These are phyloP conservation scores for Agrilus cyanescens DNA, from an alignment of 2,888 invertebrate species.

Conservation along the genomic window DNA sequence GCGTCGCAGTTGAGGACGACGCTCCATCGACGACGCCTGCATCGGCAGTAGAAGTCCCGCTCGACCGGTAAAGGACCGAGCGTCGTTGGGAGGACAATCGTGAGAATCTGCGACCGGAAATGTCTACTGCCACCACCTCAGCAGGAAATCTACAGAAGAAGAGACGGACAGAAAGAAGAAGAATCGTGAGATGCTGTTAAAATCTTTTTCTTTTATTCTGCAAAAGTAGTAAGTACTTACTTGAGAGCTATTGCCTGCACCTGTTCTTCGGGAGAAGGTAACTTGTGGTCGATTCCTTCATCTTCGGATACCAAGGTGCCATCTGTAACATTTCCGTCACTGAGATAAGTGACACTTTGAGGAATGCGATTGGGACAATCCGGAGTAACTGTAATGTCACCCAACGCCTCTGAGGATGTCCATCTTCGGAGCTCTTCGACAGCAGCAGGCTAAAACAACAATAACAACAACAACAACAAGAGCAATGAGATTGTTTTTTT, in stretches of 20 bases:
- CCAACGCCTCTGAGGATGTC: constrained; percentile 73
- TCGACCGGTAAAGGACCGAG: constrained; percentile 56
- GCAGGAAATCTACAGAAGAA: constrained; percentile 61
- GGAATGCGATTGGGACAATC: constrained; percentile 65
- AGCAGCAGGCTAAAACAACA: constrained; percentile 56
- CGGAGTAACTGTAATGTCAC: constrained; percentile 69
- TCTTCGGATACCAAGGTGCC: constrained; percentile 44
- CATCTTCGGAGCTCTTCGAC: constrained; percentile 70
- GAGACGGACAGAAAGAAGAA: neutral
- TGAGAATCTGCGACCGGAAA: constrained; percentile 77
- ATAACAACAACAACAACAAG: neutral
- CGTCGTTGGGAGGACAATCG: constrained; percentile 78
- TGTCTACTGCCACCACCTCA: constrained; percentile 79
- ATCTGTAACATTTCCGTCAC: constrained; percentile 40
- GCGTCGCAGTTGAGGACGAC: constrained; percentile 32
- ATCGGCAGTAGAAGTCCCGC: constrained; percentile 13
- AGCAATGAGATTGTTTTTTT: neutral
- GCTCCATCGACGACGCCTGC: constrained; percentile 15
- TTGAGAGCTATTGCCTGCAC: constrained; percentile 70
- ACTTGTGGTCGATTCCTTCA: constrained; percentile 69
- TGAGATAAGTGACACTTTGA: constrained; percentile 30
- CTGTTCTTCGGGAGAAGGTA: constrained; percentile 82
- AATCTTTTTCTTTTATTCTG: neutral
- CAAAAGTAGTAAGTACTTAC: constrained; percentile 39
- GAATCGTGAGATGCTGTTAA: neutral